phyloP scores from a whole-genome alignment of 2,113 vertebrate species.

The Mesitornis unicolor region DNA sequence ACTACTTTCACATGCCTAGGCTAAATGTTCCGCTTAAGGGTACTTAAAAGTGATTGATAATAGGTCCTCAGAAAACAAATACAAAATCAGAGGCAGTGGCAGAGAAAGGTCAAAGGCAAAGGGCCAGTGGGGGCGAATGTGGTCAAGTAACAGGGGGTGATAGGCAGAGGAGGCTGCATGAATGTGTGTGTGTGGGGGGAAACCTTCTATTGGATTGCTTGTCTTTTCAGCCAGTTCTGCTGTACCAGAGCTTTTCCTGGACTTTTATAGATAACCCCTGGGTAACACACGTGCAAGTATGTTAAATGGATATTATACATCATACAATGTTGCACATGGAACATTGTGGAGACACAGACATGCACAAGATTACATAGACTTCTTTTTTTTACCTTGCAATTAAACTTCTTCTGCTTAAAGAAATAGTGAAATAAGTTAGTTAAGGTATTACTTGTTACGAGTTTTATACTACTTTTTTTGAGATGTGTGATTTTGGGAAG shows the following conservation, averaged over 20 bases:
- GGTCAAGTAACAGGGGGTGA: not conserved
- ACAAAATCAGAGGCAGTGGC: slow-evolving; percentile 33
- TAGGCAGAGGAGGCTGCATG: not conserved
- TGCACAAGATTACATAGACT: not conserved
- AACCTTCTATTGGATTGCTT: not conserved
- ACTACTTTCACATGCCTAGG: not conserved
- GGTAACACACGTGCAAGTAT: not conserved
- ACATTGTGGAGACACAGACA: not conserved
- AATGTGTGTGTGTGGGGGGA: not conserved
- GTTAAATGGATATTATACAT: not conserved
- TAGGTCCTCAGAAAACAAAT: slow-evolving; percentile 48
- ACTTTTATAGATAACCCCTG: not conserved
- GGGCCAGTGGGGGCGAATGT: slow-evolving; percentile 18
- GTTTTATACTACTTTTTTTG: not conserved
- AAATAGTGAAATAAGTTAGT: not conserved
- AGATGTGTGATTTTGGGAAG: not conserved
- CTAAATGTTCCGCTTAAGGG: slow-evolving; percentile 10
- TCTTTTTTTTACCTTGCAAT: not conserved
- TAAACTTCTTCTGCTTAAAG: not conserved
- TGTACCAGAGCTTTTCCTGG: not conserved
- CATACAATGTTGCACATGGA: not conserved
- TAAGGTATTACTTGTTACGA: not conserved
- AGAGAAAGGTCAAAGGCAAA: slow-evolving; percentile 63
- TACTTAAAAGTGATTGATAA: slow-evolving; percentile 56
- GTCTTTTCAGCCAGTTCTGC: not conserved